Evolutionary conservation across 2,113 vertebrate species (phyloP).

Genomic region (Heterochromis multidens): DNA sequence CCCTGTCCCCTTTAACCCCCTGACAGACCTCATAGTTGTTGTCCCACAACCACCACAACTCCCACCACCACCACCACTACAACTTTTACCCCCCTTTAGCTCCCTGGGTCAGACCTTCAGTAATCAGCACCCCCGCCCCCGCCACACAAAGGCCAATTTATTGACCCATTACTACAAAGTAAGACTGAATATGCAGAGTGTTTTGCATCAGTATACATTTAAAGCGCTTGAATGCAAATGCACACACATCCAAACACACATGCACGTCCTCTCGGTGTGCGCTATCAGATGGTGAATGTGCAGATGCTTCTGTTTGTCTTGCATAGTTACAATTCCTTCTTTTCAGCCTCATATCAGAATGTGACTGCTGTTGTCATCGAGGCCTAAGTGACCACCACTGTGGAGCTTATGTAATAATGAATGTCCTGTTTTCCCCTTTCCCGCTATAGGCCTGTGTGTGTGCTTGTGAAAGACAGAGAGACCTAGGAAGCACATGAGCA

Average conservation of each 20-base stretch:
- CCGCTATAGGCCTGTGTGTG: conserved; percentile 2
- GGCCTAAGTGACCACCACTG: conserved; percentile 27
- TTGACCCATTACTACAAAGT: conserved; percentile 30
- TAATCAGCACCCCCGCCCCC: conserved; percentile 21
- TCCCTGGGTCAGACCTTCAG: conserved; percentile 3
- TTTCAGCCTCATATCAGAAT: neutral
- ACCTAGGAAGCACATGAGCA: conserved; percentile 56
- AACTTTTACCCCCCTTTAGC: conserved; percentile 32
- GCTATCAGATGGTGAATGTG: conserved; percentile 28
- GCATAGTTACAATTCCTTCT: conserved; percentile 37
- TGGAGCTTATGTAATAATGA: conserved; percentile 57
- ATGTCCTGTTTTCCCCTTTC: conserved; percentile 31
- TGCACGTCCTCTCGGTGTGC: neutral
- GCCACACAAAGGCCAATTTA: conserved; percentile 15
- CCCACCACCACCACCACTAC: neutral
- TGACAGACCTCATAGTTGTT: conserved; percentile 39
- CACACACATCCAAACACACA: neutral
- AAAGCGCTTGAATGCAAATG: conserved; percentile 4
- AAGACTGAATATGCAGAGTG: neutral
- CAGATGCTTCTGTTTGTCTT: conserved; percentile 12
- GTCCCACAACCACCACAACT: neutral
- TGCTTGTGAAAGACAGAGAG: conserved; percentile 12
- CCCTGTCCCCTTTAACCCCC: conserved; percentile 54
- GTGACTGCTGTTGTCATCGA: conserved; percentile 19
- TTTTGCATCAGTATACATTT: conserved; percentile 30